Percentiles rank a stretch among this genome's conserved stretches.
phyloP scores from a whole-genome alignment of 2,113 vertebrate species.

The Parus major region DNA sequence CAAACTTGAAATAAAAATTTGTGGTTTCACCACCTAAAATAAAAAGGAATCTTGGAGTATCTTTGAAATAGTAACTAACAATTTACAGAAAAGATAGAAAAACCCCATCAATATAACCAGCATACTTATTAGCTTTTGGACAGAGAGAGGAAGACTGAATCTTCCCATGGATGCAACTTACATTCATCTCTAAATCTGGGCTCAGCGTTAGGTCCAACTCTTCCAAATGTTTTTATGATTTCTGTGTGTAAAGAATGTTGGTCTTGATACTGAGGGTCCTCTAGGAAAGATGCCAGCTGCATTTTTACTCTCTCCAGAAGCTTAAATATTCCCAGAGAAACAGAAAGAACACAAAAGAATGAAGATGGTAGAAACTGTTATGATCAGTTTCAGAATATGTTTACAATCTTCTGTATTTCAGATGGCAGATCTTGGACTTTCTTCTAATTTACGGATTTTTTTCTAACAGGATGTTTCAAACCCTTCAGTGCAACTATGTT shows the following conservation, averaged over 20 bases:
- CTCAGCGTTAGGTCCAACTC: slow-evolving; percentile 97
- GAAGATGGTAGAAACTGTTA: background rate
- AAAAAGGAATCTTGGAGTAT: background rate
- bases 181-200: slow-evolving; percentile 97
- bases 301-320: slow-evolving; percentile 98
- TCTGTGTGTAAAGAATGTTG: slow-evolving; percentile 97
- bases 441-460: background rate
- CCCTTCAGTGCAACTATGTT: background rate
- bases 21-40: background rate
- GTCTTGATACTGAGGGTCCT: slow-evolving; percentile 98
- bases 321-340: slow-evolving; percentile 71
- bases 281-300: slow-evolving; percentile 96
- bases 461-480: background rate
- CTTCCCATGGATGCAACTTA: slow-evolving; percentile 69
- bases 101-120: background rate
- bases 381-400: background rate
- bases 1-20: background rate
- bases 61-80: background rate
- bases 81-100: background rate
- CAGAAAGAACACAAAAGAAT: background rate
- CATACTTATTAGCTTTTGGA: background rate
- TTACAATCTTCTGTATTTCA: background rate
- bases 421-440: background rate
- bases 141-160: background rate
- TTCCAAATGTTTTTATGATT: slow-evolving; percentile 95